Conservation (phyloP, 2,113 vertebrate species). For the Bostrychus sinensis region DNA sequence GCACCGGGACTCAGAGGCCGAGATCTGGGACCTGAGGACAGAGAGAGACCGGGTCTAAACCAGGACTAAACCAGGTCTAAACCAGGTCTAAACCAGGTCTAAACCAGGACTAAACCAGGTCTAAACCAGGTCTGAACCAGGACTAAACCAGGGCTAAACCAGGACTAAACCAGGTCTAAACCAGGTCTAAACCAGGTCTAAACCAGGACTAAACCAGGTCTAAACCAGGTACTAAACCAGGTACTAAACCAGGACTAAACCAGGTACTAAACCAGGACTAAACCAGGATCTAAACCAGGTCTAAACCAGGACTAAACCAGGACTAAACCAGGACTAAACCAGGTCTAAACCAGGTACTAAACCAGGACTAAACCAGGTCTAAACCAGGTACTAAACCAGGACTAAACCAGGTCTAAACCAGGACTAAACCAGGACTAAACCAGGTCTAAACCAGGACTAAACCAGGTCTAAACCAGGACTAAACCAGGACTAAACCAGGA, state of each 20-base stretch:
- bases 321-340: no score
- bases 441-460: no score
- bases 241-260: background rate
- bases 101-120: background rate
- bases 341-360: background rate
- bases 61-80: background rate
- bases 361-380: background rate
- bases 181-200: background rate
- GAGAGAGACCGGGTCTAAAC: background rate
- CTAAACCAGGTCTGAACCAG: background rate
- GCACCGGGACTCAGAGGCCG: constrained; percentile 87
- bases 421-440: no score
- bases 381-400: no score
- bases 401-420: no score
- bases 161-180: background rate
- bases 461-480: no score
- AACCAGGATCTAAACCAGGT: background rate
- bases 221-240: background rate
- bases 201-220: background rate
- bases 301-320: background rate
- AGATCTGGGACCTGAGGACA: constrained; percentile 80
- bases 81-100: background rate
- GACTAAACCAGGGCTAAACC: background rate
- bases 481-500: no score
- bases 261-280: background rate